Evolutionary conservation across 2,797 vertebrate species (phyloP).

Genomic region (Sebastiscus albofasciatus): DNA sequence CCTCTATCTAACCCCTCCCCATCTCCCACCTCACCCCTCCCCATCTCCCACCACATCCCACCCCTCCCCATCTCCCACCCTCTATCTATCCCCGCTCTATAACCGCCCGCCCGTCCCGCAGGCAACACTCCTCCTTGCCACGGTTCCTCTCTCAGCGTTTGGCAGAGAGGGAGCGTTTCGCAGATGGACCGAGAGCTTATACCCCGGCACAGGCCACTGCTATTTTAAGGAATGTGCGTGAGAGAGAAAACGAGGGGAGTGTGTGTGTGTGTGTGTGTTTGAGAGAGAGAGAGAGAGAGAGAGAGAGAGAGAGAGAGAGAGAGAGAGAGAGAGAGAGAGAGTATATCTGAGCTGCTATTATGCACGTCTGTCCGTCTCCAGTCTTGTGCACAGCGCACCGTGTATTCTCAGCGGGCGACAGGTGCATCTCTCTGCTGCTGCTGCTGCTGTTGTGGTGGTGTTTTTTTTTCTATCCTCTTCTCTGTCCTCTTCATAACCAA

Average conservation of each 20-base stretch:
- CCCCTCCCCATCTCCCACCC: constrained; percentile 32
- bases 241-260: not conserved
- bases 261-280: not conserved
- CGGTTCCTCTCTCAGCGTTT: constrained; percentile 3
- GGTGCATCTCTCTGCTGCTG: constrained; percentile 59
- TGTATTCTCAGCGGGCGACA: constrained; percentile 72
- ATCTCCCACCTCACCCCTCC: constrained; percentile 5
- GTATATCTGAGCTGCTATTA: constrained; percentile 22
- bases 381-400: constrained; percentile 46
- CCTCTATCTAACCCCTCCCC: constrained; percentile 65
- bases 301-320: not conserved
- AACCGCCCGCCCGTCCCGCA: constrained; percentile 68
- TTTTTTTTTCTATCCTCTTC: not conserved
- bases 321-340: not conserved
- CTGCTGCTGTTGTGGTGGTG: not conserved
- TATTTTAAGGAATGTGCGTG: constrained; percentile 63
- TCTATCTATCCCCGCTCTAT: constrained; percentile 68
- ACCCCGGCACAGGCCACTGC: constrained; percentile 47
- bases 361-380: constrained; percentile 26
- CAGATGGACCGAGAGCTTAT: constrained; percentile 58
- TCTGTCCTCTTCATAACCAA: not conserved
- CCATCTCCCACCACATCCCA: not conserved
- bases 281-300: not conserved
- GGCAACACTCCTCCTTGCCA: constrained; percentile 42
- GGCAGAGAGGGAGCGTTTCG: constrained; percentile 33